phyloP scores from a whole-genome alignment of 2,113 vertebrate species.

The Chascanopsetta lugubris region DNA sequence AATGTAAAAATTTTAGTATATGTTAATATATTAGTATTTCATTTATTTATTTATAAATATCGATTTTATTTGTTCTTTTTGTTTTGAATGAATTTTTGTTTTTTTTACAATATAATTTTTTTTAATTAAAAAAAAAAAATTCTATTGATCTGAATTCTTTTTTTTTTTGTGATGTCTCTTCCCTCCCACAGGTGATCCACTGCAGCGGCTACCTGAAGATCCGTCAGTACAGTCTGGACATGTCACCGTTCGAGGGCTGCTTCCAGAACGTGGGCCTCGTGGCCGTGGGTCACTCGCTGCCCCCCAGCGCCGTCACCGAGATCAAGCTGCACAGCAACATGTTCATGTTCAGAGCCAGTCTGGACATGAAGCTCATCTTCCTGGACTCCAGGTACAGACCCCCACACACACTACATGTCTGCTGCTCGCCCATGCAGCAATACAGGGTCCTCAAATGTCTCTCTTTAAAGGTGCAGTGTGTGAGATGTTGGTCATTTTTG shows the following conservation, averaged over 20 bases:
- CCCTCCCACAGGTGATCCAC: constrained; percentile 88
- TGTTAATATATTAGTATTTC: too few relatives aligned
- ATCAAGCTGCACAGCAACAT: constrained; percentile 99
- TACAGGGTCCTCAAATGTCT: too few relatives aligned
- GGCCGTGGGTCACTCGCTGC: constrained; percentile 94
- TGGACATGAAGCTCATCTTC: constrained; percentile 99
- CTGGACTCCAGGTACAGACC: constrained; percentile 93
- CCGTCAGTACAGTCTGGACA: constrained; percentile 96
- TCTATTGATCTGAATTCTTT: too few relatives aligned
- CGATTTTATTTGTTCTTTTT: too few relatives aligned
- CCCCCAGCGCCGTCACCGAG: constrained; percentile 94
- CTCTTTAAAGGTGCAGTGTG: too few relatives aligned
- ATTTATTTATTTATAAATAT: too few relatives aligned
- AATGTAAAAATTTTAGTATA: too few relatives aligned
- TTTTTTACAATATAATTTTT: neutral
- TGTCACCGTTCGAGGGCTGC: constrained; percentile 97
- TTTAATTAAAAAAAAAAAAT: too few relatives aligned
- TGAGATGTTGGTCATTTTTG: too few relatives aligned
- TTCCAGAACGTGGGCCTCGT: constrained; percentile 99
- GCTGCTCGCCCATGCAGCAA: too few relatives aligned
- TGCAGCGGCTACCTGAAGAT: constrained; percentile 98
- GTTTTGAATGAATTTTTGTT: too few relatives aligned
- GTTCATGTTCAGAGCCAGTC: constrained; percentile 98
- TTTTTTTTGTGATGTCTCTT: neutral
- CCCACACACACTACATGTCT: too few relatives aligned